Base-by-base conservation (phyloP, 2,888 invertebrate species). In the Neoscelio sp. region DNA sequence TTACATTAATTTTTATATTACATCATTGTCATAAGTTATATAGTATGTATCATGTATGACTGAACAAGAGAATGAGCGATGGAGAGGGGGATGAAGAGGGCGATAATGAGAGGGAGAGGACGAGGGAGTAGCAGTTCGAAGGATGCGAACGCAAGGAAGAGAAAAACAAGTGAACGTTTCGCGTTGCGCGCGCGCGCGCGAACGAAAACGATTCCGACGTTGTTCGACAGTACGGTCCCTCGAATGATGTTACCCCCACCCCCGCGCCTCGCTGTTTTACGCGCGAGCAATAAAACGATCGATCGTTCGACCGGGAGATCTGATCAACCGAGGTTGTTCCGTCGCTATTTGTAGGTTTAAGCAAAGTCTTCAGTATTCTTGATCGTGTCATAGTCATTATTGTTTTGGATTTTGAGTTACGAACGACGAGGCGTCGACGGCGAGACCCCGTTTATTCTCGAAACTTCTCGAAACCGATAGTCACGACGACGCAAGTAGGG, bases 361-460 rank as follows among this genome's bases (percentile, higher is more conserved):
- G 75, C 54, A 20, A 75, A 68, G 64, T 78, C 85, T 87, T 86
- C 87, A 86, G 85, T 88, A 88, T 89, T 89, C 87, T 85, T 88
- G 85, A 87, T 83, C 85, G 84, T 87, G 83, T 86, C 84, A 84
- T 89, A 84, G 87, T 86, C 83, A 87, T 85, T 81, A 83, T 83
- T 82, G 83, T 84, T 71, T 56, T 40, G 60, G 6, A n/a, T 77
- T 73, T 79, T 71, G 48, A 67, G 50, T 73, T 52, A 48, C 44
- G 28, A 54, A 46, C 38, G 65, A 40, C 20, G 40, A 60, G 38
- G 58, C 46, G 23, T 44, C 52, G 48, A 40, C 56, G 75, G 38
- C 15, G 3, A 15, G 7, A 15, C 6, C 38, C 15, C 1, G 2
- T 2, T 15, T 7, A 15, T 38, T 15, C 15, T 1, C 15, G 12